These are phyloP conservation scores for Drosophila silvestris DNA, from an alignment of 2,888 invertebrate species.

Conservation along the genomic window DNA sequence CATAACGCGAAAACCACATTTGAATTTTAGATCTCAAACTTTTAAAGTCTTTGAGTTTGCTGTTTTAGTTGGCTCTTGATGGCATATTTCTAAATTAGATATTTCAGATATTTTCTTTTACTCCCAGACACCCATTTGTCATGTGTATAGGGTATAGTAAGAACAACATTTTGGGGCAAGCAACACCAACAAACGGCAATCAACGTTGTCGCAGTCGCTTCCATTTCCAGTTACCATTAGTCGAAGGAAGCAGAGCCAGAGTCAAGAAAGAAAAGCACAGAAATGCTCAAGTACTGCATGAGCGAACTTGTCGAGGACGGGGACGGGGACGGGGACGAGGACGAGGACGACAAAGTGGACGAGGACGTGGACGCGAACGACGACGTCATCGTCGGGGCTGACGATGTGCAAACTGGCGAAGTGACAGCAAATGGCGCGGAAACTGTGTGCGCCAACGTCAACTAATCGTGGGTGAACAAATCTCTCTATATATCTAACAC, in stretches of 20 bases:
- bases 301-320: constrained; percentile 65
- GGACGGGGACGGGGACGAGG: constrained; percentile 1
- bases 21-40: neutral
- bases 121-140: neutral
- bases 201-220: constrained; percentile 67
- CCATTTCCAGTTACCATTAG: constrained; percentile 78
- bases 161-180: constrained; percentile 27
- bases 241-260: constrained; percentile 49
- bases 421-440: constrained; percentile 84
- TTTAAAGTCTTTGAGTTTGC: neutral
- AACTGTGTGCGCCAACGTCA: constrained; percentile 78
- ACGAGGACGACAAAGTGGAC: neutral
- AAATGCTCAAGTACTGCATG: constrained; percentile 66
- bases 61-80: neutral
- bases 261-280: constrained; percentile 13
- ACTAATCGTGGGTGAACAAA: constrained; percentile 80
- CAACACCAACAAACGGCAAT: constrained; percentile 61
- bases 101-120: neutral
- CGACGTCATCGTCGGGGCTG: constrained; percentile 60
- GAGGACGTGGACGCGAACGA: constrained; percentile 25
- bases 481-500: constrained; percentile 49
- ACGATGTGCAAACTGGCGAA: constrained; percentile 83
- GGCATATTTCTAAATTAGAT: neutral
- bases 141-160: constrained; percentile 3
- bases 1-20: neutral